Percentiles rank a stretch among this genome's conserved stretches.
phyloP scores from a whole-genome alignment of 1,140 invertebrate species.

The Thrips palmi region DNA sequence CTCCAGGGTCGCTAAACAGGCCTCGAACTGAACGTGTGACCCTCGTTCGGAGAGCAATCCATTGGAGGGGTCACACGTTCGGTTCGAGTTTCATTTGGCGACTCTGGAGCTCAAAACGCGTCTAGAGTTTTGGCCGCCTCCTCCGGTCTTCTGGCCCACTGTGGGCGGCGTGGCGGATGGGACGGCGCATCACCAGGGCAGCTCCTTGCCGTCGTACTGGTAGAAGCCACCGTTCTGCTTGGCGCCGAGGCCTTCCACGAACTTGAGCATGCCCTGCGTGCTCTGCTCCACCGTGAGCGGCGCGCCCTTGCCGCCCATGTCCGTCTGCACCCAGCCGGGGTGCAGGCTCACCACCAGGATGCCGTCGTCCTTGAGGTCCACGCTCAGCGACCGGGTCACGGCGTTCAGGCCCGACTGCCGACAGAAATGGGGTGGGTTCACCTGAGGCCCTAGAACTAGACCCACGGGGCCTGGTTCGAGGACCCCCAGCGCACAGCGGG shows the following conservation, averaged over 20 bases:
- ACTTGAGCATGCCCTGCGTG: slow-evolving; percentile 40
- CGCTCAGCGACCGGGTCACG: slow-evolving; percentile 64
- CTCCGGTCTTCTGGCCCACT: too few relatives aligned
- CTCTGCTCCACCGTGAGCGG: slow-evolving; percentile 47
- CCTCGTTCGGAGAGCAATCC: too few relatives aligned
- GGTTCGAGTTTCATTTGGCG: too few relatives aligned
- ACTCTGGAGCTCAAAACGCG: too few relatives aligned
- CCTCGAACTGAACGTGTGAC: too few relatives aligned
- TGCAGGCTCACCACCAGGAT: slow-evolving; percentile 61
- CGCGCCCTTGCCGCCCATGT: slow-evolving; percentile 69
- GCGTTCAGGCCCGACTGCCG: slow-evolving; percentile 68
- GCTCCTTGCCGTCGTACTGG: slow-evolving; percentile 50
- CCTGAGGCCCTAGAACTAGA: background rate
- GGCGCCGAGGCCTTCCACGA: slow-evolving; percentile 37
- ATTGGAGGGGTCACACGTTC: too few relatives aligned
- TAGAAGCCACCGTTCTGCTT: slow-evolving; percentile 53
- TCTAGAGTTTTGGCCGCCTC: too few relatives aligned
- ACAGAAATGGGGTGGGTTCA: slow-evolving; percentile 11
- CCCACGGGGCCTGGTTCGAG: too few relatives aligned
- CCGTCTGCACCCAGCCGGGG: slow-evolving; percentile 81
- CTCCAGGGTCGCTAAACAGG: too few relatives aligned
- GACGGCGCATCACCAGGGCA: slow-evolving; percentile 67
- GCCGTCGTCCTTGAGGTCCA: slow-evolving; percentile 54
- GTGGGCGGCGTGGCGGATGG: too few relatives aligned
- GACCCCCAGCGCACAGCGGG: too few relatives aligned